A percentile compares a stretch with the other conserved stretches of the same genome.
phyloP scores from a whole-genome alignment of 2,113 vertebrate species.

The Trogon melanurus region DNA sequence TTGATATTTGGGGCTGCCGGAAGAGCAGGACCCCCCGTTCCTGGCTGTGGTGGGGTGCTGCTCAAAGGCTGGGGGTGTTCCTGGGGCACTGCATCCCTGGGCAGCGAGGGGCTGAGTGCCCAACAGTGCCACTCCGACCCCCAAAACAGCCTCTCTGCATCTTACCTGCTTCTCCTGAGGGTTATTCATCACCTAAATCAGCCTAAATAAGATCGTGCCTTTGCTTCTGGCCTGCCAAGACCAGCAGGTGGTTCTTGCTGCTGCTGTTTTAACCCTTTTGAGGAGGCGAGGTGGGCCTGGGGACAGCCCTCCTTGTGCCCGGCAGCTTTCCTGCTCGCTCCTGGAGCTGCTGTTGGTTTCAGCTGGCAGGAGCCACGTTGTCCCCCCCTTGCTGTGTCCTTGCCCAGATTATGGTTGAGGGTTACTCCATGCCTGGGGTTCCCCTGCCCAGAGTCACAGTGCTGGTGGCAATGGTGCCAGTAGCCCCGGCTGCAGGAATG shows the following conservation, averaged over 20 bases:
- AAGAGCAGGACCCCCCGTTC: neutral
- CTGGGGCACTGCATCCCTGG: neutral
- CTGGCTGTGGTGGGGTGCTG: accelerated
- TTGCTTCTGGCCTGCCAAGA: neutral
- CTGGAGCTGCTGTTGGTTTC: accelerated
- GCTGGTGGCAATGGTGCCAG: accelerated
- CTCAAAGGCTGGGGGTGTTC: neutral
- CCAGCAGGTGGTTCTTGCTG: neutral
- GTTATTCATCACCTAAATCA: neutral
- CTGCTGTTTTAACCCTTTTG: neutral
- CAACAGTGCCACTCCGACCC: neutral
- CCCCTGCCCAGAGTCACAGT: accelerated
- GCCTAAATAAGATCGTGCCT: neutral
- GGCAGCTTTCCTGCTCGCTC: neutral
- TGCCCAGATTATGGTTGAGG: neutral
- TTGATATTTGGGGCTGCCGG: neutral
- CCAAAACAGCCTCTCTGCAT: neutral
- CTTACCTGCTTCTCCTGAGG: neutral
- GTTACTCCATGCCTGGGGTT: neutral
- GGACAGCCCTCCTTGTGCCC: accelerated
- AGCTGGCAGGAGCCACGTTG: neutral
- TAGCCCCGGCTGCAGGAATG: neutral
- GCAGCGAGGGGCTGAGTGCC: neutral
- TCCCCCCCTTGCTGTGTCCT: neutral
- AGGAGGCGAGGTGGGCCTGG: neutral